Evolutionary conservation across 2,113 vertebrate species (phyloP).

Genomic region (Crypturellus undulatus): DNA sequence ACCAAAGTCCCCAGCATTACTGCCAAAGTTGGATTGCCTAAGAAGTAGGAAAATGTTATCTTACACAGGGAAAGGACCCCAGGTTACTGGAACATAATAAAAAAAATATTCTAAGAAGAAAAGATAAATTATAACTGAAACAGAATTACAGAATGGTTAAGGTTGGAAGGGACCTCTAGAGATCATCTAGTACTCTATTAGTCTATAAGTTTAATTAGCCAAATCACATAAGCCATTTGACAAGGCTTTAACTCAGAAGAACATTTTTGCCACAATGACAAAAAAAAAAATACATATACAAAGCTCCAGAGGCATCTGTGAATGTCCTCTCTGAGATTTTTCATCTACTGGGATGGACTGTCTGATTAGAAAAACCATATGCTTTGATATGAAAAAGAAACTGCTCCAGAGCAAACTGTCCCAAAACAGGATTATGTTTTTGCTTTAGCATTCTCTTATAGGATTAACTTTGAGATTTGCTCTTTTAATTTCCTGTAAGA

Average conservation of each 20-base stretch:
- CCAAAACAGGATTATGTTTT: not conserved
- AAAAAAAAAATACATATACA: not conserved
- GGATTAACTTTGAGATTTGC: not conserved
- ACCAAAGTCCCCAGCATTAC: not conserved
- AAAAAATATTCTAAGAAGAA: not conserved
- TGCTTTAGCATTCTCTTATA: not conserved
- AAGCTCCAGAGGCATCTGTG: not conserved
- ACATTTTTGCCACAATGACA: not conserved
- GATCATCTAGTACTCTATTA: not conserved
- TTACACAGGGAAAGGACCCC: not conserved
- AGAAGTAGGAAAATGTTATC: not conserved
- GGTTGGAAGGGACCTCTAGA: too few species aligned
- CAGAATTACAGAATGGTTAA: too few species aligned
- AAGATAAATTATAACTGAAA: not conserved
- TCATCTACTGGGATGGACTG: too few species aligned
- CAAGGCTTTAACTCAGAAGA: not conserved
- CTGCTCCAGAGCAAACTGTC: not conserved
- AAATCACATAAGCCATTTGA: not conserved
- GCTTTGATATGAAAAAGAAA: too few species aligned
- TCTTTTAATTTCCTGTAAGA: not conserved
- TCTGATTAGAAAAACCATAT: too few species aligned
- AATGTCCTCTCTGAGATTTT: not conserved
- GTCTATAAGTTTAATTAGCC: not conserved
- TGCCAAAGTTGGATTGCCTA: not conserved
- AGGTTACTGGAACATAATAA: not conserved